phyloP scores from a whole-genome alignment of 92 coral and sea anemone genomes.

The Epizoanthus stellaris region DNA sequence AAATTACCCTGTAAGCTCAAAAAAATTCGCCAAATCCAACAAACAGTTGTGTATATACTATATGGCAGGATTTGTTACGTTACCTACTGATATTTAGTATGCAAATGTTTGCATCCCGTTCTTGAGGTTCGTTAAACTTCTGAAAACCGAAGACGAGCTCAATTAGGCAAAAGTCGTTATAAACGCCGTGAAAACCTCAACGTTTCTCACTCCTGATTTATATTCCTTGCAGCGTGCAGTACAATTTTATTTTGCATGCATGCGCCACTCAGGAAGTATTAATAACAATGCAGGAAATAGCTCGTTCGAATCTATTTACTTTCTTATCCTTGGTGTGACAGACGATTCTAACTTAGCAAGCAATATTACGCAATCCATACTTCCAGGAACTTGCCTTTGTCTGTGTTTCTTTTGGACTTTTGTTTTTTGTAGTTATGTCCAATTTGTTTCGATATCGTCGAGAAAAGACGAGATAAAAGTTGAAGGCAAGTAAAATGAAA shows the following conservation, averaged over 20 bases:
- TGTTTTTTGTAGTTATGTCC: neutral
- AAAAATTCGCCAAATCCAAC: too few species aligned
- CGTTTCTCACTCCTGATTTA: neutral
- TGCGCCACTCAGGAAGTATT: slow-evolving; percentile 65
- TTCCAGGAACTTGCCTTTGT: neutral
- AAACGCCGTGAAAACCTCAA: too few species aligned
- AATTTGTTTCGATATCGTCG: neutral
- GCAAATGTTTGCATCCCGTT: too few species aligned
- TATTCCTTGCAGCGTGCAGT: neutral
- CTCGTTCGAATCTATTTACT: slow-evolving; percentile 78
- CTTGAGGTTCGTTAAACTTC: too few species aligned
- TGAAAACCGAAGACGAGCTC: too few species aligned
- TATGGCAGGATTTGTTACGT: too few species aligned
- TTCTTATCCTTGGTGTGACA: slow-evolving; percentile 74
- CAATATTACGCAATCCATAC: slow-evolving; percentile 24
- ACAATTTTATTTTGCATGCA: slow-evolving; percentile 31
- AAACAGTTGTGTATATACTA: too few species aligned
- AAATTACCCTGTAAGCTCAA: too few species aligned
- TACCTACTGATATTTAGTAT: too few species aligned
- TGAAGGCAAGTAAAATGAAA: neutral
- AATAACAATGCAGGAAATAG: slow-evolving; percentile 76
- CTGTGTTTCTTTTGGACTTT: neutral
- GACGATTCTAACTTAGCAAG: slow-evolving; percentile 36
- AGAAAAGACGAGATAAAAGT: slow-evolving; percentile 1
- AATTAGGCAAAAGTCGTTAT: too few species aligned